These are phyloP conservation scores for Seriola quinqueradiata DNA, from an alignment of 2,113 vertebrate genomes.

Conservation along the genomic window DNA sequence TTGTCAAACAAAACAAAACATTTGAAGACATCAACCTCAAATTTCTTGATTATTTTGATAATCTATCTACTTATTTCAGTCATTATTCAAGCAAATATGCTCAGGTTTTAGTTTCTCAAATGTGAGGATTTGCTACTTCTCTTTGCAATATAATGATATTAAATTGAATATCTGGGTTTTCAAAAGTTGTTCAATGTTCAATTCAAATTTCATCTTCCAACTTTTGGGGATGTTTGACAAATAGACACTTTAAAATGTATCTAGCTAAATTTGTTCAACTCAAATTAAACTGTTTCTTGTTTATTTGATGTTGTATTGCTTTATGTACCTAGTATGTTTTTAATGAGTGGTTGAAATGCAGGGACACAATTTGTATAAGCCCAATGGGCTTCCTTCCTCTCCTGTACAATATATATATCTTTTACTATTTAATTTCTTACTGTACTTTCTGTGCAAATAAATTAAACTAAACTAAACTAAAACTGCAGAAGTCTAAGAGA, in stretches of 20 bases:
- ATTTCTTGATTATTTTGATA: not conserved
- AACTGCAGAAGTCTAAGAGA: not conserved
- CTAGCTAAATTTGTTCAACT: too few species aligned
- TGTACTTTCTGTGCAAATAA: too few species aligned
- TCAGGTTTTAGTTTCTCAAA: not conserved
- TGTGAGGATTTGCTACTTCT: not conserved
- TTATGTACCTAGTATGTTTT: too few species aligned
- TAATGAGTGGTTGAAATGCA: too few species aligned
- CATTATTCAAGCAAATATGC: not conserved
- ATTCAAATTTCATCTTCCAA: not conserved
- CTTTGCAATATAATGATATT: not conserved
- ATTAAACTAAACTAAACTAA: too few species aligned
- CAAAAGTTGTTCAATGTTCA: not conserved
- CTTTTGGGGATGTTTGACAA: slow-evolving; percentile 1
- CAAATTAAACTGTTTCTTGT: too few species aligned
- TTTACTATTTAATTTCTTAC: too few species aligned
- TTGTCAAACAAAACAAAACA: not conserved
- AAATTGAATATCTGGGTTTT: not conserved
- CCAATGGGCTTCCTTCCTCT: too few species aligned
- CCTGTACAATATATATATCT: too few species aligned
- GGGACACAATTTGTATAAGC: too few species aligned
- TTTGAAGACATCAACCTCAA: not conserved
- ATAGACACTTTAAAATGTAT: not conserved
- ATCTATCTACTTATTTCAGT: not conserved
- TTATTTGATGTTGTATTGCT: too few species aligned